Percentiles rank a stretch among this genome's conserved stretches.
phyloP scores from a whole-genome alignment of 1,140 invertebrate genomes.

The Drepana arcuata region DNA sequence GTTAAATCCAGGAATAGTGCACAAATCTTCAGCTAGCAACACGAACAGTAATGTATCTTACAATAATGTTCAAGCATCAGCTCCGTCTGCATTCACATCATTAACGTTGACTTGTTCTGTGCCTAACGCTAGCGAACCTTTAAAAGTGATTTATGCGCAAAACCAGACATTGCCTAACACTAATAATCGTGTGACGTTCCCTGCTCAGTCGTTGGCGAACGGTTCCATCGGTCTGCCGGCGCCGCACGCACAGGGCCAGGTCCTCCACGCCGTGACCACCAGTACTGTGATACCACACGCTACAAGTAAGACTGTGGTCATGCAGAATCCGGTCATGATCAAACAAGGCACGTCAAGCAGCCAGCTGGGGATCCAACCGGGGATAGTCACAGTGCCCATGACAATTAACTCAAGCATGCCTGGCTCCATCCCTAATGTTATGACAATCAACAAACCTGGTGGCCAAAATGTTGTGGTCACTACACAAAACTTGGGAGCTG shows the following conservation, averaged over 20 bases:
- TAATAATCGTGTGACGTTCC: conserved; percentile 59
- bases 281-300: conserved; percentile 67
- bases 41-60: conserved; percentile 34
- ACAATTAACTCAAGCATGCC: conserved; percentile 74
- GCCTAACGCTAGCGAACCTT: conserved; percentile 52
- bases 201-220: conserved; percentile 73
- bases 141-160: conserved; percentile 53
- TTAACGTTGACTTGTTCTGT: conserved; percentile 36
- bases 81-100: conserved; percentile 27
- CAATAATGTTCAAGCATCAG: conserved; percentile 43
- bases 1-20: conserved; percentile 33
- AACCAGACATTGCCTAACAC: conserved; percentile 31
- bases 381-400: conserved; percentile 80
- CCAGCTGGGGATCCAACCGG: conserved; percentile 73
- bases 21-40: conserved; percentile 51
- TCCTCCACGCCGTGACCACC: conserved; percentile 44
- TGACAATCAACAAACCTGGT: conserved; percentile 69
- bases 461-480: conserved; percentile 71
- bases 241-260: conserved; percentile 46
- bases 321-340: conserved; percentile 78
- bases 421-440: conserved; percentile 62
- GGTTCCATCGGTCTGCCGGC: conserved; percentile 70
- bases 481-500: conserved; percentile 73
- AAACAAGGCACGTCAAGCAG: conserved; percentile 75
- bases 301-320: conserved; percentile 69